Base-by-base conservation (phyloP, 2,888 invertebrate species). In the Peribatodes rhomboidaria region DNA sequence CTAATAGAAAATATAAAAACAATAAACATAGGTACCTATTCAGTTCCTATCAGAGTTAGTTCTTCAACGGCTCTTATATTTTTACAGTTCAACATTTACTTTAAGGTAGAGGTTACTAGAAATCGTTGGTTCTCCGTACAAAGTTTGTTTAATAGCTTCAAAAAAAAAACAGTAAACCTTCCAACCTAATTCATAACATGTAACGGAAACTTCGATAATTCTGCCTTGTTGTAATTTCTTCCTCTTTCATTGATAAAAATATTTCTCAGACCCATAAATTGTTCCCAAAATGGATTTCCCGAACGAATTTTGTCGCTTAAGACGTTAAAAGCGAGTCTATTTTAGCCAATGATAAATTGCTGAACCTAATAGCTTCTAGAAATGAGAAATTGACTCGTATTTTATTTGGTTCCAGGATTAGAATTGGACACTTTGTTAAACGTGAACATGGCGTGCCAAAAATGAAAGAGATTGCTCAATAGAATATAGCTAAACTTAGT, bases 331-430 rank as follows among this genome's bases (percentile, higher is more conserved):
- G 61, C 66, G 62, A 52, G 47, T 53, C 65, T 61, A 65, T 65
- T 70, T 68, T 46, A 39, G 52, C 54, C 56, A 58, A 70, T 69
- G 70, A 69, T 69, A 64, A 69, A 73, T 63, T 59, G 54, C 37
- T 56, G 14, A 18, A 37, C 20, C 8, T 65, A 72, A 71, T 73
- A 68, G 59, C 58, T 70, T 42, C 62, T 55, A 64, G 49, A 49
- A 56, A 61, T 57, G 42, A 55, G 52, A 55, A 42, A 70, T 65
- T 74, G 56, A 73, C 65, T 64, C 39, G 44, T 39, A 52, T 65
- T 70, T 70, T 69, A 57, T 72, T 77, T 59, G 68, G 59, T 77
- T 75, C 56, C 77, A 78, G 75, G 69, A 53, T 44, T 61, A 52
- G 50, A 52, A 50, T 52, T 50, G 27, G 53, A 67, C 53, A 47